phyloP scores from a whole-genome alignment of 1,140 invertebrate genomes.

The Scaptomyza hsui region DNA sequence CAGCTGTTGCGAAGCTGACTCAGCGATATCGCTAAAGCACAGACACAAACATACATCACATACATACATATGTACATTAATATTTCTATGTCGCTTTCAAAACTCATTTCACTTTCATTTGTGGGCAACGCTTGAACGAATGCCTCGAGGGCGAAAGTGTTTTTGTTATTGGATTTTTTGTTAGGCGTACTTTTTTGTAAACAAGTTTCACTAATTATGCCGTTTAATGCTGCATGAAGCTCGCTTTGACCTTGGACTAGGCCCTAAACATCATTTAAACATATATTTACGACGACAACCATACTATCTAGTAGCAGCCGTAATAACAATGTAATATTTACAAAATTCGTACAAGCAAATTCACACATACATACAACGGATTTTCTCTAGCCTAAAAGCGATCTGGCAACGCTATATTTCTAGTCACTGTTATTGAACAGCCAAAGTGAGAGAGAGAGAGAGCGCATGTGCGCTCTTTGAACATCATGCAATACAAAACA shows the following conservation, averaged over 20 bases:
- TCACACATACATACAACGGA: slow-evolving; percentile 4
- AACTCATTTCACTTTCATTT: slow-evolving; percentile 74
- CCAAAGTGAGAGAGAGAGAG: slow-evolving; percentile 4
- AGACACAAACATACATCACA: slow-evolving; percentile 13
- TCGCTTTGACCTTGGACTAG: slow-evolving; percentile 59
- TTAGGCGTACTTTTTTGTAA: slow-evolving; percentile 25
- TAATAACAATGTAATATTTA: slow-evolving; percentile 18
- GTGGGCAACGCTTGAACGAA: slow-evolving; percentile 53
- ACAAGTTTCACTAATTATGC: slow-evolving; percentile 53
- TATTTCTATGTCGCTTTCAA: slow-evolving; percentile 57
- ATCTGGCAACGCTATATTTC: slow-evolving; percentile 24
- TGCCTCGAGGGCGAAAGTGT: slow-evolving; percentile 61
- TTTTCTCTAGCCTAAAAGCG: background rate
- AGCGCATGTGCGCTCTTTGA: background rate
- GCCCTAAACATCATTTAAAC: slow-evolving; percentile 45
- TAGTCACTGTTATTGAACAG: background rate
- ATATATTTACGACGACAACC: slow-evolving; percentile 9
- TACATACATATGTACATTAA: slow-evolving; percentile 26
- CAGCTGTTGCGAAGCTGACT: slow-evolving; percentile 62
- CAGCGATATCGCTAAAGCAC: slow-evolving; percentile 46
- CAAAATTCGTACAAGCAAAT: slow-evolving; percentile 5
- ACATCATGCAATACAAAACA: background rate
- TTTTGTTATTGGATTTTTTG: slow-evolving; percentile 33
- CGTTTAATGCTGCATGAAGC: slow-evolving; percentile 66
- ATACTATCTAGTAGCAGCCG: background rate